Evolutionary conservation across 2,888 invertebrate species (phyloP).

Genomic region (Nomada lathburiana): DNA sequence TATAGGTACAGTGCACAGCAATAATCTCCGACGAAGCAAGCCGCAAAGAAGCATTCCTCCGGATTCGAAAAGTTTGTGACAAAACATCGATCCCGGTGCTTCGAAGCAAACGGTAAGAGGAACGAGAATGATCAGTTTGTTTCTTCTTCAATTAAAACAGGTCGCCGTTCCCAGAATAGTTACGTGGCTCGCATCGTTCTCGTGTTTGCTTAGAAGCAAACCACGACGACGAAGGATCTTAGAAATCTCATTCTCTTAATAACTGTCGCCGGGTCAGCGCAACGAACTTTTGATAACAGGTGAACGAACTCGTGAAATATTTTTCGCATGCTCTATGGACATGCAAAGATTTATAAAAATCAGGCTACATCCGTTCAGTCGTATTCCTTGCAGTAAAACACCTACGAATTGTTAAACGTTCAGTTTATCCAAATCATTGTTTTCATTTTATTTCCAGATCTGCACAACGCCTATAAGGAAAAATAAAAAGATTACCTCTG

Average conservation of each 20-base stretch:
- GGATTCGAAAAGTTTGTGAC: slow-evolving; percentile 7
- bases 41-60: not conserved
- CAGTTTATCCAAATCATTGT: no score
- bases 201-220: not conserved
- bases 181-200: not conserved
- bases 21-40: not conserved
- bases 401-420: no score
- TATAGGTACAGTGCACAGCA: no score
- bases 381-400: no score
- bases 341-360: no score
- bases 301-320: no score
- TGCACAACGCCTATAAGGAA: no score
- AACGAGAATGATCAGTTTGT: not conserved
- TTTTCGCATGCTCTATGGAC: no score
- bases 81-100: slow-evolving; percentile 15
- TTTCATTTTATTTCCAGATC: no score
- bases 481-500: no score
- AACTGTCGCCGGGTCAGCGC: not conserved
- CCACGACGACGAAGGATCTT: slow-evolving; percentile 4
- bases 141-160: slow-evolving; percentile 23
- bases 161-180: slow-evolving; percentile 12
- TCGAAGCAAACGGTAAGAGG: not conserved
- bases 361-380: no score
- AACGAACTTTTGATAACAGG: not conserved
- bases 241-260: not conserved